Conservation (phyloP, 2,113 vertebrate species). For the Scytalopus superciliaris region DNA sequence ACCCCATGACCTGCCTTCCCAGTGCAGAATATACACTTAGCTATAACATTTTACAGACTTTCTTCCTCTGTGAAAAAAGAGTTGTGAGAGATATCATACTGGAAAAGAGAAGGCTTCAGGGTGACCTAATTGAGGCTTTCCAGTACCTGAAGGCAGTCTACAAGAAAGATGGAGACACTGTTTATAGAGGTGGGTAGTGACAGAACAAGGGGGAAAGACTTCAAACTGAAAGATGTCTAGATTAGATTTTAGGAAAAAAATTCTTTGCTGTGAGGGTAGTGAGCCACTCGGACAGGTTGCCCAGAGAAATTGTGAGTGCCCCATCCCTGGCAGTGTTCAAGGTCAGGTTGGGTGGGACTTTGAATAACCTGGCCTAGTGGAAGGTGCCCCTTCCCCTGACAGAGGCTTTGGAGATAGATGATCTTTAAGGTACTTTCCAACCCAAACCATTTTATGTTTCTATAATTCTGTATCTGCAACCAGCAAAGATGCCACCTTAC, state of each 20-base stretch:
- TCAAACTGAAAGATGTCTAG: not conserved
- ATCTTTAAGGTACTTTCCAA: not conserved
- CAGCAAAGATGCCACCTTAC: not conserved
- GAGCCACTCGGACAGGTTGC: not conserved
- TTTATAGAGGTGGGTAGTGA: not conserved
- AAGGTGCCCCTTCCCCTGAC: not conserved
- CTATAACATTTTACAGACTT: not conserved
- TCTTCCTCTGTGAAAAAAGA: not conserved
- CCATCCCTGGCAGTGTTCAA: not conserved
- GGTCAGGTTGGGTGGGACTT: not conserved
- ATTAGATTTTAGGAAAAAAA: not conserved
- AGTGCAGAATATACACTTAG: not conserved
- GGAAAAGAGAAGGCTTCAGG: not conserved
- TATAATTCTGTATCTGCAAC: not conserved
- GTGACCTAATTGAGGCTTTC: not conserved
- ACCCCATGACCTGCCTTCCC: fast-evolving
- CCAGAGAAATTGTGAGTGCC: not conserved
- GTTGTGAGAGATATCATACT: not conserved
- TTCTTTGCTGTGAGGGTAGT: not conserved
- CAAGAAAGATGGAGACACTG: not conserved
- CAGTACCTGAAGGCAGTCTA: not conserved
- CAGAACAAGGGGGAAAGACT: not conserved
- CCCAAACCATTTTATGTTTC: not conserved
- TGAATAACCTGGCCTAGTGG: not conserved
- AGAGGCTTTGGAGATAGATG: not conserved